Base-by-base conservation (phyloP, 2,797 vertebrate species). In the Sorex maritimensis region DNA sequence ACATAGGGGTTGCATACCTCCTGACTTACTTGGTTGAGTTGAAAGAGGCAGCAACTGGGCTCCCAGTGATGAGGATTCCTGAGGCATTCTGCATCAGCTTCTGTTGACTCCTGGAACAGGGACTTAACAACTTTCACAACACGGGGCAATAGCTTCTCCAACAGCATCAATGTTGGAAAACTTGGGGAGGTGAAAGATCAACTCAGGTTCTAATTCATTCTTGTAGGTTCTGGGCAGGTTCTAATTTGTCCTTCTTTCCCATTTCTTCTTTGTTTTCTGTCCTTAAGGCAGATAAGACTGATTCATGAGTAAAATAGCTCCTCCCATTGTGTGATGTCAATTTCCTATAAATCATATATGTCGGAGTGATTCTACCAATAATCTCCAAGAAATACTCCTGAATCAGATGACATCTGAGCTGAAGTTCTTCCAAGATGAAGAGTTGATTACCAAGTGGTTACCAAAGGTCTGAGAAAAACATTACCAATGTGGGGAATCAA, bases 321-420 rank as follows among this genome's bases (percentile, higher is more conserved):
- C 67, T 3, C 23, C 58, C 24, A 41, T 5, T 30, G n/a, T 61
- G 63, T 61, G 63, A 88, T 79, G 41, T 86, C 75, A 78, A 80
- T 85, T 61, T n/a, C 34, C 19, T 58, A 17, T 72, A 77, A 86
- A 67, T n/a, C 26, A 72, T 49, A 38, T 1, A 21, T 24, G 73
- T 28, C 46, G 15, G 61, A n/a, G 17, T 15, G 49, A 11, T 83
- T 89, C n/a, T 67, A 28, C 21, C 15, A 10, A 4, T 61, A 61
- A 1, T 1, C 69, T 49, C 74, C 34, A 90, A 81, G 85, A 94
- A 91, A 86, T 68, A 24, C 34, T 44, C 80, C 80, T 88, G 78
- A 86, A 13, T 58, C 26, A 61, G 49, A 12, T 58, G 19, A 38
- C 63, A 81, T 41, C 61, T 61, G 65, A 79, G 26, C 23, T 82